Percentiles rank a stretch among this genome's conserved stretches.
These are phyloP conservation scores for Chaunax sp. DNA, from an alignment of 2,797 vertebrate species.

Conservation along the genomic window DNA sequence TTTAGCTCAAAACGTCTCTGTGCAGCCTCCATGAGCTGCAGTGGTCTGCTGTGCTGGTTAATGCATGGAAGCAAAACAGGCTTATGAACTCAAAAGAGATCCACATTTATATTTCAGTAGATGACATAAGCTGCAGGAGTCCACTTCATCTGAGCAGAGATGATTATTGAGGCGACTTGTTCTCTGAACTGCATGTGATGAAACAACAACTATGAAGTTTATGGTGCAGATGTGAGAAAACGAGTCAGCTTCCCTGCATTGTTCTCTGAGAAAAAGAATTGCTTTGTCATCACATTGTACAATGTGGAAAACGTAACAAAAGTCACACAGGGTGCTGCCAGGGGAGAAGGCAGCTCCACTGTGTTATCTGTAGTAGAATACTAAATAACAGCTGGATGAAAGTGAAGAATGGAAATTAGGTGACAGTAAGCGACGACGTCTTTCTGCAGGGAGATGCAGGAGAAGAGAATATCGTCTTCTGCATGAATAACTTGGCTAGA, in stretches of 20 bases:
- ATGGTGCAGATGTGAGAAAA: background rate
- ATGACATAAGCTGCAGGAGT: slow-evolving; percentile 4
- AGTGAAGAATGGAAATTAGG: slow-evolving; percentile 6
- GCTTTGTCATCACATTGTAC: slow-evolving; percentile 10
- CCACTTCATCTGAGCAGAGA: background rate
- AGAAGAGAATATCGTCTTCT: slow-evolving; percentile 68
- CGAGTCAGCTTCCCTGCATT: slow-evolving; percentile 36
- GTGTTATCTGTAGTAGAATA: too few relatives aligned
- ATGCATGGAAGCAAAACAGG: background rate
- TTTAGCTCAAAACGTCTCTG: too few relatives aligned
- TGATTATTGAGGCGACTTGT: too few relatives aligned
- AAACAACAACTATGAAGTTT: too few relatives aligned
- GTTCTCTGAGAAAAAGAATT: slow-evolving; percentile 3
- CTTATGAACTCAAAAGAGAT: background rate
- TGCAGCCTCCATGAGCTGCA: too few relatives aligned
- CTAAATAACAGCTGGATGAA: slow-evolving; percentile 1
- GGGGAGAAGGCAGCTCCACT: slow-evolving; percentile 7
- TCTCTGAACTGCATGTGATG: too few relatives aligned
- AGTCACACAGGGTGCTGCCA: background rate
- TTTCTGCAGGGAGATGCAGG: slow-evolving; percentile 33
- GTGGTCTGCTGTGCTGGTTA: too few relatives aligned
- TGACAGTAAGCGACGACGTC: slow-evolving; percentile 29
- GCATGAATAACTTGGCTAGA: slow-evolving; percentile 63
- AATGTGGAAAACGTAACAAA: slow-evolving; percentile 7
- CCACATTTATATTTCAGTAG: slow-evolving; percentile 40